Percentiles rank a stretch among this genome's conserved stretches.
These are phyloP conservation scores for Bubo scandiacus DNA, from an alignment of 2,113 vertebrate species.

Conservation along the genomic window DNA sequence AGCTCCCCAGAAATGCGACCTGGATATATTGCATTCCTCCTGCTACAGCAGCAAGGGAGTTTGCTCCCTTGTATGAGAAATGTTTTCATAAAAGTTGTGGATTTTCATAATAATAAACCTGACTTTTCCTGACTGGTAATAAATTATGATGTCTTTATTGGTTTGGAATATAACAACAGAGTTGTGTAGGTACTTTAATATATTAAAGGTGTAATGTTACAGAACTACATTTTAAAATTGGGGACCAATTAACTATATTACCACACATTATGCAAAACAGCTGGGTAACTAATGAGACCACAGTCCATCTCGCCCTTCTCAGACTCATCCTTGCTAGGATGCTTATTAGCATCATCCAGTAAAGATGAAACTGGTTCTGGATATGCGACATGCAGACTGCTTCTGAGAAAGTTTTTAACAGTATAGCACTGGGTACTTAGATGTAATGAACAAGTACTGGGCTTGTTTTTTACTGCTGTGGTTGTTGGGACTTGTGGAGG, in stretches of 20 bases:
- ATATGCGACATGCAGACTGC: neutral
- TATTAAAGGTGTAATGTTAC: neutral
- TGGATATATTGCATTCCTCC: neutral
- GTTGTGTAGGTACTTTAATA: neutral
- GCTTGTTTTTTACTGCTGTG: neutral
- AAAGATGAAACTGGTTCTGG: neutral
- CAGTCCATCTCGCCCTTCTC: neutral
- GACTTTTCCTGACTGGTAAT: neutral
- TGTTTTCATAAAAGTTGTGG: neutral
- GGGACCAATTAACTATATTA: neutral
- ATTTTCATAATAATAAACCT: neutral
- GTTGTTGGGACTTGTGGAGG: neutral
- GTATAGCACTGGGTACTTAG: fast-evolving
- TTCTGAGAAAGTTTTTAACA: neutral
- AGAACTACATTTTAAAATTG: neutral
- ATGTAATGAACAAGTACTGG: neutral
- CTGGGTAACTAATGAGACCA: neutral
- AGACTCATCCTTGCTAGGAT: neutral
- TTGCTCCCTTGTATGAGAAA: neutral
- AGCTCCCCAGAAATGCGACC: neutral
- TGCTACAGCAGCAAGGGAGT: neutral
- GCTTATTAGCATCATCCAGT: neutral
- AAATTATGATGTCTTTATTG: neutral
- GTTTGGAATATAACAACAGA: neutral
- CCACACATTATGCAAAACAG: neutral